Evolutionary conservation across 2,113 vertebrate species (phyloP).

Genomic region (Gavia stellata): DNA sequence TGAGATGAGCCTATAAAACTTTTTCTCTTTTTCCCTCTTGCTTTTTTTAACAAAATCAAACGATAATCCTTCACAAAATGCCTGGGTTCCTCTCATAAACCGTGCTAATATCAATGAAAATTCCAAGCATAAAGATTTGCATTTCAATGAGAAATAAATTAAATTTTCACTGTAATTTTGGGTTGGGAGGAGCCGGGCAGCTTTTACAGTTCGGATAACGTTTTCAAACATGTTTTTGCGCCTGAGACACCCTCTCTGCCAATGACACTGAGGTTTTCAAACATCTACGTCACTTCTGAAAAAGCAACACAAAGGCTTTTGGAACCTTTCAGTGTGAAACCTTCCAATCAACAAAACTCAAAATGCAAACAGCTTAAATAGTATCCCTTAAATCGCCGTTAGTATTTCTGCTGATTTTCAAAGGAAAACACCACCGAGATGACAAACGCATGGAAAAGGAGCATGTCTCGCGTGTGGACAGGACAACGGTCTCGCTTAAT

Average conservation of each 20-base stretch:
- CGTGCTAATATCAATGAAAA: not conserved
- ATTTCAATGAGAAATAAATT: slow-evolving; percentile 59
- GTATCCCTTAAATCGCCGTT: not conserved
- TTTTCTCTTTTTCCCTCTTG: not conserved
- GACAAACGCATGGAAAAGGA: not conserved
- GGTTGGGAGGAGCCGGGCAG: not conserved
- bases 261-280: not conserved
- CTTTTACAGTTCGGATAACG: not conserved
- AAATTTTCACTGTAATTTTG: slow-evolving; percentile 29
- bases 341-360: not conserved
- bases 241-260: not conserved
- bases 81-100: not conserved
- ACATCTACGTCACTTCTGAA: not conserved
- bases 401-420: not conserved
- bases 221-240: slow-evolving; percentile 9
- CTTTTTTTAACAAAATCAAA: not conserved
- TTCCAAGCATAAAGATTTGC: slow-evolving; percentile 20
- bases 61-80: not conserved
- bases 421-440: not conserved
- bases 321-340: not conserved
- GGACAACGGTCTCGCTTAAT: accelerated
- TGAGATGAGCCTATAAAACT: not conserved
- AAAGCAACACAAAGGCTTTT: not conserved
- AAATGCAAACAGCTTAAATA: not conserved
- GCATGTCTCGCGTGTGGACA: accelerated